Evolutionary conservation across 2,797 vertebrate species (phyloP).

Genomic region (Ibycter americanus): DNA sequence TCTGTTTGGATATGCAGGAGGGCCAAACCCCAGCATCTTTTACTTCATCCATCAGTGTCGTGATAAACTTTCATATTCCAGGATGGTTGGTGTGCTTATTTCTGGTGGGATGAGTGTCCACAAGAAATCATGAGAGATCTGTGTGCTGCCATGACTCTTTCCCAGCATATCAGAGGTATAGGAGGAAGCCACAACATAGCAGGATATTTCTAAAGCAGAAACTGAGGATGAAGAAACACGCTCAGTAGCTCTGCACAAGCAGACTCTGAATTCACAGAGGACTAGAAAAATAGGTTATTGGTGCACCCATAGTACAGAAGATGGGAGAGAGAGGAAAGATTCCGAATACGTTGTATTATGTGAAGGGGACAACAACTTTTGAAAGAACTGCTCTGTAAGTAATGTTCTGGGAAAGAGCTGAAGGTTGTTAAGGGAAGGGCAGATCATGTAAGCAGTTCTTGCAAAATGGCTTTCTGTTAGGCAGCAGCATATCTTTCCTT

Average conservation of each 20-base stretch:
- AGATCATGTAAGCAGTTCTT: background rate
- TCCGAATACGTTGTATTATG: fast-evolving
- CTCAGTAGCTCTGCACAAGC: background rate
- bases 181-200: background rate
- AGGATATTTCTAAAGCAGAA: background rate
- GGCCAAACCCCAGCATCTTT: background rate
- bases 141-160: background rate
- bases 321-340: background rate
- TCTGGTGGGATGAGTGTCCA: background rate
- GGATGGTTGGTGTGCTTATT: background rate
- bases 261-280: background rate
- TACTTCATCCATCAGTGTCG: background rate
- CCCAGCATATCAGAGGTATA: background rate
- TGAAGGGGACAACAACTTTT: background rate
- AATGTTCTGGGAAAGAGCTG: background rate
- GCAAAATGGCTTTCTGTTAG: background rate
- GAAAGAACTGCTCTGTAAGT: background rate
- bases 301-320: background rate
- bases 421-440: background rate
- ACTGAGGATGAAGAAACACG: background rate
- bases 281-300: background rate
- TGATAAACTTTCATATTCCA: background rate
- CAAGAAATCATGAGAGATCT: background rate
- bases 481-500: background rate
- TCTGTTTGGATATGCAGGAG: background rate